phyloP scores from a whole-genome alignment of 2,888 invertebrate species.

The Pseudococcus jackbeardsleyi region DNA sequence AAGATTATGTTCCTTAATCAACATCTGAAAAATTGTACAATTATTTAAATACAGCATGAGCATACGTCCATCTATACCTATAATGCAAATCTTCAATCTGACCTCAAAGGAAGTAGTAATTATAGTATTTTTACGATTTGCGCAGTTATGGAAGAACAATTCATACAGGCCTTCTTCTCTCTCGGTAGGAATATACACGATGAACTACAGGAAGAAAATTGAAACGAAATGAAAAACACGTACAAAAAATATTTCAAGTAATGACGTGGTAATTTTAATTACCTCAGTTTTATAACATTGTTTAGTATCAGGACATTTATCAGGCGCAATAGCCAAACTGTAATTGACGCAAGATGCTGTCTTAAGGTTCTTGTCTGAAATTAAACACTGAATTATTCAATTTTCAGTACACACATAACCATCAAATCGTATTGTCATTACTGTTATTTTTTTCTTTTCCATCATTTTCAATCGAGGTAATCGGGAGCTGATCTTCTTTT shows the following conservation, averaged over 20 bases:
- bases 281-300: slow-evolving; percentile 8
- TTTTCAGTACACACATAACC: neutral
- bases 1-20: slow-evolving; percentile 88
- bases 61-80: no score
- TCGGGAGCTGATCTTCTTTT: neutral
- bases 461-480: neutral
- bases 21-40: slow-evolving; percentile 75
- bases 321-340: neutral
- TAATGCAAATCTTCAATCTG: slow-evolving; percentile 69
- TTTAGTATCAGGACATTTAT: neutral
- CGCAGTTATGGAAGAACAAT: slow-evolving; percentile 95
- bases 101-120: slow-evolving; percentile 77
- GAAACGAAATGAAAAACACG: neutral
- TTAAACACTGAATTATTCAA: neutral
- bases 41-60: neutral
- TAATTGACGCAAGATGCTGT: neutral
- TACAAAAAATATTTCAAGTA: neutral
- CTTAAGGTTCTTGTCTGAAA: neutral
- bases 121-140: slow-evolving; percentile 75
- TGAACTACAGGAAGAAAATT: slow-evolving; percentile 75
- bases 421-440: neutral
- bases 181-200: slow-evolving; percentile 80
- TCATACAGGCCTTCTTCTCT: slow-evolving; percentile 93
- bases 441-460: neutral
- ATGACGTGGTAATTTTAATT: neutral